Evolutionary conservation across 2,113 vertebrate genomes (phyloP).

Genomic region (Hyla sarda): DNA sequence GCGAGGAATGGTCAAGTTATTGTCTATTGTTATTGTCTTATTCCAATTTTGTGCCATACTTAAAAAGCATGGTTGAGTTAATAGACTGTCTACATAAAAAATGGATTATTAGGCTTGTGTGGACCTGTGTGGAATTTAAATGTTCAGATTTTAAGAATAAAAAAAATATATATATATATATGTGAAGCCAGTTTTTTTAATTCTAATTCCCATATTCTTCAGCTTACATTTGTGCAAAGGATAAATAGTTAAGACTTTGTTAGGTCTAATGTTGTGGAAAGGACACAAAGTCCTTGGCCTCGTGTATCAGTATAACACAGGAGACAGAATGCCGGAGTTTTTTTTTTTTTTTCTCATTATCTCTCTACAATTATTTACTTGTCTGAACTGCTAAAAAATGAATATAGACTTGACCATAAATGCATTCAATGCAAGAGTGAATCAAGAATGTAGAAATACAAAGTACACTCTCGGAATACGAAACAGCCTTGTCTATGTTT

Average conservation of each 20-base stretch:
- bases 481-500: not conserved
- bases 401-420: constrained; percentile 16
- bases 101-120: not conserved
- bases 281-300: constrained; percentile 19
- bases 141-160: not conserved
- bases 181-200: not conserved
- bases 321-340: not conserved
- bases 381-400: constrained; percentile 14
- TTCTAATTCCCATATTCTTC: not conserved
- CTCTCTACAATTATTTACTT: constrained; percentile 19
- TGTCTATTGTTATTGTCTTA: no score
- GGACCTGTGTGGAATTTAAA: not conserved
- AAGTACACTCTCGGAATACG: not conserved
- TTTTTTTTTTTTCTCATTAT: not conserved
- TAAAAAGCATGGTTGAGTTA: no score
- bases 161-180: not conserved
- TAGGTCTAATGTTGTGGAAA: constrained; percentile 26
- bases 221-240: not conserved
- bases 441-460: not conserved
- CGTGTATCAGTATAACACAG: not conserved
- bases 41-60: no score
- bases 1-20: no score
- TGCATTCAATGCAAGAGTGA: not conserved
- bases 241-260: constrained; percentile 1
- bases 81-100: not conserved